Evolutionary conservation across 2,797 vertebrate species (phyloP).

Genomic region (Benthosema pterotum): DNA sequence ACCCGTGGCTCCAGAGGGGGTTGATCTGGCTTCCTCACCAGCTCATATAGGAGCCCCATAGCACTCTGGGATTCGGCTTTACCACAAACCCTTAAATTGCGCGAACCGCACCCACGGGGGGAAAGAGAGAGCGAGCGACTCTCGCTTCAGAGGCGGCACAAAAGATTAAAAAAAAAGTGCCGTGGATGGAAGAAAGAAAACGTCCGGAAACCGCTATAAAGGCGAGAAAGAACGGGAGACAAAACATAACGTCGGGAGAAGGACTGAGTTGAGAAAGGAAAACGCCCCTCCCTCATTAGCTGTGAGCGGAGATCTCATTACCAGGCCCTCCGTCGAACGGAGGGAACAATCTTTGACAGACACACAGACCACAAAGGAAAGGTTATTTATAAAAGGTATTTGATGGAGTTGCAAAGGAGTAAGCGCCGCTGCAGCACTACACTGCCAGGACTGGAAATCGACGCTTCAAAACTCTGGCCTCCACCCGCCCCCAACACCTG

Average conservation of each 20-base stretch:
- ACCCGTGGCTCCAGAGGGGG: conserved; percentile 52
- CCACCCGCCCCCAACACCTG: too few species aligned
- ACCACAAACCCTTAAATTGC: conserved; percentile 56
- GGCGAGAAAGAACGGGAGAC: not conserved
- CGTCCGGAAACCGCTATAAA: not conserved
- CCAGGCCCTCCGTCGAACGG: conserved; percentile 25
- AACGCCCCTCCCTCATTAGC: conserved; percentile 55
- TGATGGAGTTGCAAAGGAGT: too few species aligned
- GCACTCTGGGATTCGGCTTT: conserved; percentile 26
- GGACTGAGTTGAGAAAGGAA: conserved; percentile 5
- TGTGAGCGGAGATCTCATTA: conserved; percentile 46
- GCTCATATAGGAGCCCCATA: conserved; percentile 20
- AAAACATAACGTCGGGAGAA: conserved; percentile 37
- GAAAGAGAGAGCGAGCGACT: too few species aligned
- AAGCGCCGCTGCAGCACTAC: too few species aligned
- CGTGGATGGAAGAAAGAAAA: not conserved
- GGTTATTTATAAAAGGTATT: too few species aligned
- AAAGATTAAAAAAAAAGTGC: not conserved
- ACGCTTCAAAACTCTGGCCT: too few species aligned
- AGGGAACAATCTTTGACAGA: not conserved
- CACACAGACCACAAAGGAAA: too few species aligned
- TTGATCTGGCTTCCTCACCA: conserved; percentile 31
- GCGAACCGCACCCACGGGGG: conserved; percentile 47
- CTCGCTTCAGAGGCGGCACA: not conserved
- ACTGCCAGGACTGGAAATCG: too few species aligned